Conservation (phyloP, 2,113 vertebrate genomes). For the Chroicocephalus ridibundus region DNA sequence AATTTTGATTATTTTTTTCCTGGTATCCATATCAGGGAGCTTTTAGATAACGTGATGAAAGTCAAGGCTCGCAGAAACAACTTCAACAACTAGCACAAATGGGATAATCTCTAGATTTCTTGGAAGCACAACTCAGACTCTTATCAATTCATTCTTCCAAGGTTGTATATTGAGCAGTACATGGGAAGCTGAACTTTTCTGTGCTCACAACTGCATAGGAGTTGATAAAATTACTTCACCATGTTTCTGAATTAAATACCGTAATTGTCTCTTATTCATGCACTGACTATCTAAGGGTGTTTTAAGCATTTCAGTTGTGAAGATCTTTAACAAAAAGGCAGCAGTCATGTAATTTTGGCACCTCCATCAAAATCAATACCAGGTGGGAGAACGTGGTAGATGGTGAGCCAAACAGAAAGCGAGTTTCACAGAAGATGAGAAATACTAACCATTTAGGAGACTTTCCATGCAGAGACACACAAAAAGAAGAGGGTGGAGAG, state of each 20-base stretch:
- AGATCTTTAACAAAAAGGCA: not conserved
- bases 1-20: not conserved
- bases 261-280: not conserved
- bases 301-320: not conserved
- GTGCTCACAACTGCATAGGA: fast-evolving
- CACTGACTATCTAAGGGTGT: not conserved
- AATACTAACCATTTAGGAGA: not conserved
- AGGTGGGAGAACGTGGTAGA: not conserved
- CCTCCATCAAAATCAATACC: not conserved
- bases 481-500: not conserved
- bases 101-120: not conserved
- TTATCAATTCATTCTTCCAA: not conserved
- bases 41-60: not conserved
- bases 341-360: not conserved
- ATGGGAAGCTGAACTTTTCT: not conserved
- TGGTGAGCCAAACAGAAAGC: not conserved
- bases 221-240: not conserved
- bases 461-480: not conserved
- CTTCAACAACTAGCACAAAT: not conserved
- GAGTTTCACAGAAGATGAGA: not conserved
- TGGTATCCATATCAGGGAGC: not conserved
- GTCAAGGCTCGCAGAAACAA: not conserved
- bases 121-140: not conserved
- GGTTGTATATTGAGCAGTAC: not conserved
- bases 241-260: not conserved